Evolutionary conservation across 1,140 invertebrate species (phyloP).

Genomic region (Charaxes varanes): DNA sequence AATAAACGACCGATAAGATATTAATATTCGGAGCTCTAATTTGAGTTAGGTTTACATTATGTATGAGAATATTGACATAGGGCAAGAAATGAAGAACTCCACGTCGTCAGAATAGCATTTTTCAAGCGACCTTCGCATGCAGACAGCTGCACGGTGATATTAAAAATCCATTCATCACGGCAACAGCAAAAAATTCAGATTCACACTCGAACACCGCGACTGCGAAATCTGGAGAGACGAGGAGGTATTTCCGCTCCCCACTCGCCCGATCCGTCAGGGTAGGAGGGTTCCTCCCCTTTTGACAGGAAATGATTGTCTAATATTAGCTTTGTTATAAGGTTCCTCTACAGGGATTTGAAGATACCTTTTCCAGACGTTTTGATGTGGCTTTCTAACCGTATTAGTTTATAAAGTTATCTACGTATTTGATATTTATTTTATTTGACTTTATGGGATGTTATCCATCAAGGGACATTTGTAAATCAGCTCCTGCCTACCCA

Average conservation of each 20-base stretch:
- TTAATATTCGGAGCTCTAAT: too few species aligned
- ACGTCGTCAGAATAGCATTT: constrained; percentile 33
- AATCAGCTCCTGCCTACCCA: too few species aligned
- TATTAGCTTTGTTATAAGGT: constrained; percentile 73
- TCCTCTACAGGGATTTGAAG: constrained; percentile 61
- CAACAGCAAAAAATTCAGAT: constrained; percentile 63
- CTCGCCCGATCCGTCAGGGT: constrained; percentile 30
- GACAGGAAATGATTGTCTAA: constrained; percentile 74
- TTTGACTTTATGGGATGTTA: neutral
- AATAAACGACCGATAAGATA: too few species aligned
- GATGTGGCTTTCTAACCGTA: constrained; percentile 13
- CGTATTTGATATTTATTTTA: neutral
- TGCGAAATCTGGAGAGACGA: constrained; percentile 67
- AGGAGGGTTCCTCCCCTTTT: constrained; percentile 55
- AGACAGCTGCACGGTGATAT: constrained; percentile 62
- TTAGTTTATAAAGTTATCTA: constrained; percentile 12
- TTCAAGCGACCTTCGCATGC: constrained; percentile 36
- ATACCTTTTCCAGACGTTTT: constrained; percentile 37
- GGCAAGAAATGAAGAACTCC: neutral
- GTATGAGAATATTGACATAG: too few species aligned
- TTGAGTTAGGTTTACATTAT: too few species aligned
- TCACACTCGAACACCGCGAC: constrained; percentile 62
- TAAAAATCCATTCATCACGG: constrained; percentile 70
- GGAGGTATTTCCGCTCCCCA: constrained; percentile 53
- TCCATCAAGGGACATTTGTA: neutral